These are phyloP conservation scores for Formica exsecta DNA, from an alignment of 1,140 invertebrate species.

Conservation along the genomic window DNA sequence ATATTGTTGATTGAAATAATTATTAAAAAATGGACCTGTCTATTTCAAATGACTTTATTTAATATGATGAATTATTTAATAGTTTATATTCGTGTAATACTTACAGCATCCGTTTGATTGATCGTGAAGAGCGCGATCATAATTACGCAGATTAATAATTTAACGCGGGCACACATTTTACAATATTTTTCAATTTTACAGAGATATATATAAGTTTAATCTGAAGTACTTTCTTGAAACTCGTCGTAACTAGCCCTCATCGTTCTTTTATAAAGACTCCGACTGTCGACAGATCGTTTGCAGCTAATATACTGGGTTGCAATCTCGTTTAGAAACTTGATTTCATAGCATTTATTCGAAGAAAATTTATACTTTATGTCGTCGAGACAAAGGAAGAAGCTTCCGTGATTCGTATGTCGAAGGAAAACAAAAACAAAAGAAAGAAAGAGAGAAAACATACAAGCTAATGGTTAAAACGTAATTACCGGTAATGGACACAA, in stretches of 20 bases:
- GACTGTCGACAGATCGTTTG: neutral
- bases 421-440: neutral
- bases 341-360: constrained; percentile 37
- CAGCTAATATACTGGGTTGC: constrained; percentile 5
- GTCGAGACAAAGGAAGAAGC: neutral
- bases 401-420: constrained; percentile 20
- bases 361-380: constrained; percentile 24
- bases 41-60: neutral
- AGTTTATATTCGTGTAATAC: neutral
- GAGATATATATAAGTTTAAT: neutral
- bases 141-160: neutral
- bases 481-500: neutral
- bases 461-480: neutral
- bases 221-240: neutral
- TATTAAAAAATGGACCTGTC: neutral
- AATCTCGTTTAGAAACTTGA: constrained; percentile 35
- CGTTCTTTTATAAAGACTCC: constrained; percentile 15
- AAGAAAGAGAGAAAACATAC: neutral
- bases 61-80: neutral
- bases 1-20: neutral
- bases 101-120: constrained; percentile 42
- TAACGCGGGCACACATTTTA: constrained; percentile 34
- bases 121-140: neutral
- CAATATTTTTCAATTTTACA: neutral
- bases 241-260: neutral